phyloP scores from a whole-genome alignment of 2,113 vertebrate genomes.

The Mystacornis crossleyi region DNA sequence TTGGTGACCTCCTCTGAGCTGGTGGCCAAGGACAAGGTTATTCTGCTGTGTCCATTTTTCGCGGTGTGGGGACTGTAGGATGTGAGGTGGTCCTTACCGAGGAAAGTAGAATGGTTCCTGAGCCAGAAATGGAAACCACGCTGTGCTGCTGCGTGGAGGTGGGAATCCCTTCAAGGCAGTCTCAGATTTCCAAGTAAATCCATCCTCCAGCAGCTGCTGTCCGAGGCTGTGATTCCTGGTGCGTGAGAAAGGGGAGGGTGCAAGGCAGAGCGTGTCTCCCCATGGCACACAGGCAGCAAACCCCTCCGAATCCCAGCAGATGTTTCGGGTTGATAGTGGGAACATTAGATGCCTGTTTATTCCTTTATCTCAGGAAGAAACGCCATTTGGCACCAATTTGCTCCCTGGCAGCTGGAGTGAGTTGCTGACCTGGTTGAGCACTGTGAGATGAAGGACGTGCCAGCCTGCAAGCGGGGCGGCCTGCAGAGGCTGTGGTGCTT shows the following conservation, averaged over 20 bases:
- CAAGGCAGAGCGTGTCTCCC: not conserved
- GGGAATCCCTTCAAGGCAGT: not conserved
- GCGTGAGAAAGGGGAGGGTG: not conserved
- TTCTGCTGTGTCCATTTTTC: accelerated
- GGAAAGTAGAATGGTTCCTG: not conserved
- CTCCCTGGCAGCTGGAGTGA: not conserved
- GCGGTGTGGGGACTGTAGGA: accelerated
- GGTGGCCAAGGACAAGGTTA: not conserved
- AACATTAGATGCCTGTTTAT: not conserved
- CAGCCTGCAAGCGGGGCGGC: not conserved
- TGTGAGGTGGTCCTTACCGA: not conserved
- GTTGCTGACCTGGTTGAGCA: not conserved
- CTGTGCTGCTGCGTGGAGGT: accelerated
- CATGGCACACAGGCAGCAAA: not conserved
- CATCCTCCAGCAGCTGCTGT: not conserved
- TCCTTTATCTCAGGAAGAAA: conserved; percentile 17
- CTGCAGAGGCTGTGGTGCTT: not conserved
- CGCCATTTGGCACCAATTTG: not conserved
- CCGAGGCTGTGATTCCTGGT: not conserved
- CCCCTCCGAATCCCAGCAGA: not conserved
- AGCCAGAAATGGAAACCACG: not conserved
- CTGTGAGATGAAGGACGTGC: not conserved
- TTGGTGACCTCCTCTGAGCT: not conserved
- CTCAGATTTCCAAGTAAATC: not conserved
- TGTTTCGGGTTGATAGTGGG: not conserved